phyloP scores from a whole-genome alignment of 2,888 invertebrate species.

The Lasioglossum pauxillum region DNA sequence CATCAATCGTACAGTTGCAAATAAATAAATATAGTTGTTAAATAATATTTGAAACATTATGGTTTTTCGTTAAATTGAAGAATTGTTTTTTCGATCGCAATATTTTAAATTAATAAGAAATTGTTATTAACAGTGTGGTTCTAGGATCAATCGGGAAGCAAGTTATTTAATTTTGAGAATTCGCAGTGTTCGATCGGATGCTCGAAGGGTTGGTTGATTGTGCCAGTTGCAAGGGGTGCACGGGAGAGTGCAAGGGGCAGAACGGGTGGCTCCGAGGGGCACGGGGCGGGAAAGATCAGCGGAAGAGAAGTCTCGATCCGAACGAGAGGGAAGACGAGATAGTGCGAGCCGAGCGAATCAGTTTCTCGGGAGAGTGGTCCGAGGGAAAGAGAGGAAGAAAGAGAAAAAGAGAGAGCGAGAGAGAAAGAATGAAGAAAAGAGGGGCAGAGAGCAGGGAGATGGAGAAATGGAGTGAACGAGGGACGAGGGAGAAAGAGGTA shows the following conservation, averaged over 20 bases:
- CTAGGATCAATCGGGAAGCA: neutral
- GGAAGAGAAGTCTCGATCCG: constrained; percentile 48
- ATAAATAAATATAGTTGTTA: neutral
- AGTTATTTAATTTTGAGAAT: neutral
- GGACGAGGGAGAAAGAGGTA: constrained; percentile 23
- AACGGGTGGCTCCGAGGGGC: neutral
- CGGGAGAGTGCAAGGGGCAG: neutral
- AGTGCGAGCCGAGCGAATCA: constrained; percentile 52
- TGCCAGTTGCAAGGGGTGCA: neutral
- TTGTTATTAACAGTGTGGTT: too few relatives aligned
- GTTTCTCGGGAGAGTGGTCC: constrained; percentile 49
- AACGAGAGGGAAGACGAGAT: constrained; percentile 34
- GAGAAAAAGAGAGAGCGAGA: neutral
- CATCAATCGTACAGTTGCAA: neutral
- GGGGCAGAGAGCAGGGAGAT: constrained; percentile 20
- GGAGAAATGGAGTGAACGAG: constrained; percentile 33
- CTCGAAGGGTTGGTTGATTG: neutral
- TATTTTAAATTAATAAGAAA: too few relatives aligned
- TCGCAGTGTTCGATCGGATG: neutral
- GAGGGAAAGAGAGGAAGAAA: constrained; percentile 17
- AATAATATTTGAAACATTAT: neutral
- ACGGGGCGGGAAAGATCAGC: constrained; percentile 25
- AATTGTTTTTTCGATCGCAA: too few relatives aligned
- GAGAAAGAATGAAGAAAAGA: constrained; percentile 17
- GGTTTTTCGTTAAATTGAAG: too few relatives aligned